These are phyloP conservation scores for Psephotus haematonotus DNA, from an alignment of 2,113 vertebrate species.

Conservation along the genomic window DNA sequence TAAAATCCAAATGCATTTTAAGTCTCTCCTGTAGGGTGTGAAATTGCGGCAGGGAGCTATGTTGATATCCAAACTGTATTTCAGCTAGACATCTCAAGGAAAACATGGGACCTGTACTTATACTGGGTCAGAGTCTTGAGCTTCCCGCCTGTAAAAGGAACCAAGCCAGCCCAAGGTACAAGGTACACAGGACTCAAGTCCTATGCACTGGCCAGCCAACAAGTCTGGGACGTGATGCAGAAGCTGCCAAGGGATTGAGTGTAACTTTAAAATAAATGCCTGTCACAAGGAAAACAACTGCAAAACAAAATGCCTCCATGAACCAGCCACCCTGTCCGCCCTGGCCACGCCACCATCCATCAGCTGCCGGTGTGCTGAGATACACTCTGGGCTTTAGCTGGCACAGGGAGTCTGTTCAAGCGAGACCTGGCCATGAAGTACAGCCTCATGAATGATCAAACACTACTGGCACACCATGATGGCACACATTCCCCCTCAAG, in stretches of 20 bases:
- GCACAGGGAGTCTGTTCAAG: neutral
- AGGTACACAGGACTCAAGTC: neutral
- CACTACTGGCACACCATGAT: neutral
- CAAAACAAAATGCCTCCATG: neutral
- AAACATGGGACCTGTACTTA: neutral
- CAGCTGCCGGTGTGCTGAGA: neutral
- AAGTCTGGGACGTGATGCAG: neutral
- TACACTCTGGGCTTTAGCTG: neutral
- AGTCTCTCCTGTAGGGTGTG: neutral
- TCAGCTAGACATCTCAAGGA: neutral
- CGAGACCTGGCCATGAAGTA: neutral
- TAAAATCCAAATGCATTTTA: neutral
- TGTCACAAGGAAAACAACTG: neutral
- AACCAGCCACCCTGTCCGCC: neutral
- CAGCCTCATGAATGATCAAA: neutral
- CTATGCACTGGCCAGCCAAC: rapidly evolving
- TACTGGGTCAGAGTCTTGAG: neutral
- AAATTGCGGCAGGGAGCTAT: neutral
- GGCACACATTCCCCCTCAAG: neutral
- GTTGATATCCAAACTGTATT: neutral
- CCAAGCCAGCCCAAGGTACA: rapidly evolving
- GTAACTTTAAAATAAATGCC: neutral
- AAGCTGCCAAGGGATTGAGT: neutral
- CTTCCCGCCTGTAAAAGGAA: neutral
- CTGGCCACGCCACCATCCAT: neutral